A percentile compares a stretch with the other conserved stretches of the same genome.
Conservation (phyloP, 2,888 invertebrate species). For the Phalangium opilio region DNA sequence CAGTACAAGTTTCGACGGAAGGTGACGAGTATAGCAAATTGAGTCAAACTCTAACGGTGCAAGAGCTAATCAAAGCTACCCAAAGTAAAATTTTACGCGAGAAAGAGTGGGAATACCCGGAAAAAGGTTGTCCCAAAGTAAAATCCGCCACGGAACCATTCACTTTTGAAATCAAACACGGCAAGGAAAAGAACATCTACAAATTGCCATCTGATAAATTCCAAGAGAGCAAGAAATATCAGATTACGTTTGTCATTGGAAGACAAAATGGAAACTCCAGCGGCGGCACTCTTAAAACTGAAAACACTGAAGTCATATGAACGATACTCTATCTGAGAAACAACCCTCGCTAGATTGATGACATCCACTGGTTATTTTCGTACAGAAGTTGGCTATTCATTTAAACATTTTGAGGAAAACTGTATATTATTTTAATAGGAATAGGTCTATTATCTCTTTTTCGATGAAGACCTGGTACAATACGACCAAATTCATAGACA, state of each 20-base stretch:
- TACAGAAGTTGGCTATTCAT: too few species aligned
- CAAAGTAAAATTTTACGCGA: constrained; percentile 10
- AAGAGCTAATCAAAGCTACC: constrained; percentile 10
- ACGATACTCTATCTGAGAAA: too few species aligned
- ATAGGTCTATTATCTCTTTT: too few species aligned
- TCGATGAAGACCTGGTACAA: too few species aligned
- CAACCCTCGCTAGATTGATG: too few species aligned
- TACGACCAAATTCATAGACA: too few species aligned
- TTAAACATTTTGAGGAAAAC: too few species aligned
- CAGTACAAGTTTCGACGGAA: constrained; percentile 56
- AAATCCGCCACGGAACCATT: constrained; percentile 21
- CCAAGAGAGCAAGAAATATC: constrained; percentile 77
- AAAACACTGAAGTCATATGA: too few species aligned
- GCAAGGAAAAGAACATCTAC: constrained; percentile 62
- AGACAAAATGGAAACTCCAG: too few species aligned
- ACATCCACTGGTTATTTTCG: too few species aligned
- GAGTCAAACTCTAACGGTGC: constrained; percentile 14
- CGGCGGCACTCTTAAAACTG: too few species aligned
- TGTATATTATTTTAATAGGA: too few species aligned
- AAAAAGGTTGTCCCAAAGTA: neutral
- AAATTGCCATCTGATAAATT: constrained; percentile 70
- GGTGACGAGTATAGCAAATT: constrained; percentile 4
- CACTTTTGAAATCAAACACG: constrained; percentile 24
- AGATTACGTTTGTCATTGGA: constrained; percentile 71
- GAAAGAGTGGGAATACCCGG: constrained; percentile 14